Evolutionary conservation across 2,888 invertebrate species (phyloP).

Genomic region (Coronaproctus castanopsis): DNA sequence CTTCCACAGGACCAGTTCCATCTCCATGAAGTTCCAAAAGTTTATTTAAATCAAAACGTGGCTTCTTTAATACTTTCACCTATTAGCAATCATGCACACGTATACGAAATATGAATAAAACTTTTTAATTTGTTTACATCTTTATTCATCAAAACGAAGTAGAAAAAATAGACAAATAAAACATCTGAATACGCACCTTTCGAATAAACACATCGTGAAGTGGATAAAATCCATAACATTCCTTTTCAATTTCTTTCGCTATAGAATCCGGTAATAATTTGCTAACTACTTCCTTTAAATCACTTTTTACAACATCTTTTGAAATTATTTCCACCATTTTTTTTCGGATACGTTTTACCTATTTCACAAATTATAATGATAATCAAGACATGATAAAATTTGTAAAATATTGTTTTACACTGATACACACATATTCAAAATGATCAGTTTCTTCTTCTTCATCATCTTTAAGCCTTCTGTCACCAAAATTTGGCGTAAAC

Average conservation of each 20-base stretch:
- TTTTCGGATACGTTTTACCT: slow-evolving; percentile 75
- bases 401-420: no score
- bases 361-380: no score
- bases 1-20: slow-evolving; percentile 29
- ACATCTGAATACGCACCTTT: slow-evolving; percentile 38
- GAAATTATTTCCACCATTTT: slow-evolving; percentile 97
- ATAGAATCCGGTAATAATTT: slow-evolving; percentile 95
- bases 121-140: slow-evolving; percentile 24
- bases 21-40: slow-evolving; percentile 91
- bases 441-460: no score
- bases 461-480: no score
- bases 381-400: no score
- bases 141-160: slow-evolving; percentile 31
- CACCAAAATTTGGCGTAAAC: no score
- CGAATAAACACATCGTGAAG: slow-evolving; percentile 95
- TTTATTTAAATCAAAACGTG: slow-evolving; percentile 89
- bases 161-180: not conserved
- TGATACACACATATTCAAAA: no score
- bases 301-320: slow-evolving; percentile 69
- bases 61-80: slow-evolving; percentile 97
- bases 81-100: slow-evolving; percentile 23
- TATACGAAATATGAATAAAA: slow-evolving; percentile 18
- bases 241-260: slow-evolving; percentile 97
- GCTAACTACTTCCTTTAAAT: slow-evolving; percentile 88
- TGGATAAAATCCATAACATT: slow-evolving; percentile 90